A percentile compares a stretch with the other conserved stretches of the same genome.
Evolutionary conservation across 2,797 vertebrate genomes (phyloP).

Genomic region (Linurgus olivaceus): DNA sequence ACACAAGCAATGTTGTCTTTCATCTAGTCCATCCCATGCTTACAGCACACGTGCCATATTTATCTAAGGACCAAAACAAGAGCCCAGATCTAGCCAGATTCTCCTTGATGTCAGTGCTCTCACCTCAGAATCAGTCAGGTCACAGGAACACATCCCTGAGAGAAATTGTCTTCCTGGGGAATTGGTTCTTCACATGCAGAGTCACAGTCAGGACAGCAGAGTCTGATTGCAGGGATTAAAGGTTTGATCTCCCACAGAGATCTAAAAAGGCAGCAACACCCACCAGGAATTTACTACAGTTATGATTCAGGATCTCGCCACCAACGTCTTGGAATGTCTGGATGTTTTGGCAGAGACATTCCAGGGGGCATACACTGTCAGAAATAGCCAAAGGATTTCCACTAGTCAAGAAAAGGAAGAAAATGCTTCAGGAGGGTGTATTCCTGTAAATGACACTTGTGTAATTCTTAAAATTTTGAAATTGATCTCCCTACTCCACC

Average conservation of each 20-base stretch:
- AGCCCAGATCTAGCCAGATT: not conserved
- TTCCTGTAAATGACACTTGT: not conserved
- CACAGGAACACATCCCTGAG: not conserved
- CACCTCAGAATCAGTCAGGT: not conserved
- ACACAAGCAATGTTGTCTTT: not conserved
- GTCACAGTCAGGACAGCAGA: not conserved
- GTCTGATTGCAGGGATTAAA: not conserved
- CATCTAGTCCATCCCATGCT: not conserved
- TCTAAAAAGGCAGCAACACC: not conserved
- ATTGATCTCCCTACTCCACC: not conserved
- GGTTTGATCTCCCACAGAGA: not conserved
- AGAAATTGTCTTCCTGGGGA: not conserved
- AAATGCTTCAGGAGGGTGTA: not conserved
- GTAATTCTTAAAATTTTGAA: not conserved
- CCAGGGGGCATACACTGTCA: not conserved
- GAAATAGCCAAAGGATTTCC: not conserved
- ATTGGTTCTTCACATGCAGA: not conserved
- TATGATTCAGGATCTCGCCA: not conserved
- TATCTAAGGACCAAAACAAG: not conserved
- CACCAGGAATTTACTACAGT: not conserved
- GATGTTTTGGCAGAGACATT: not conserved
- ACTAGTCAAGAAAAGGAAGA: not conserved
- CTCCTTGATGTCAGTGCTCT: not conserved
- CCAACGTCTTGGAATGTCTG: not conserved
- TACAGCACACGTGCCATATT: not conserved